Evolutionary conservation across 2,113 vertebrate species (phyloP), one percentile per base, ranked within the genome.

Genomic region (Monopterus albus): DNA sequence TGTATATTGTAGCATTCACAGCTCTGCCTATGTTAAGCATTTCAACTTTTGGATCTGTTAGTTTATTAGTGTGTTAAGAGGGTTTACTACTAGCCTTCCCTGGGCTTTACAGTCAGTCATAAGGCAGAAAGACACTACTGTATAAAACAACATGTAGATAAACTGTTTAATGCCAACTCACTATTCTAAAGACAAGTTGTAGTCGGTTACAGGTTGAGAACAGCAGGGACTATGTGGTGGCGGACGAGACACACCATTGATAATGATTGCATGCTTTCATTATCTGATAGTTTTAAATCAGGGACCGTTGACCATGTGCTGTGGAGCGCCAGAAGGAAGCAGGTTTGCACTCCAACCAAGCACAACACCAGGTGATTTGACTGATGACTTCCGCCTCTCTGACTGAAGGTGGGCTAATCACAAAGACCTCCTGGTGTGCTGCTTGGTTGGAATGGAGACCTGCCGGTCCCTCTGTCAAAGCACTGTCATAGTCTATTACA

Each of bases 221-320:
- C 69, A 66, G 77, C 65, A 14, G 75, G 76, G 42, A 63, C 23
- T 61, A 55, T 62, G 26, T 76, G 71, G 64, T 29, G 33, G 52
- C 65, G 52, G 79, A 74, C 28, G 51, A 78, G 76, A 64, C 63
- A 59, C 66, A 17, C 47, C 2, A 62, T 45, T 56, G 65, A 82
- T 49, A 68, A 73, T 81, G 78, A 82, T 85, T 63, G 77, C 61
- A 67, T 77, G 80, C 84, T 88, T 88, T 88, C 87, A 88, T 88
- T 79, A 89, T 74, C 76, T 73, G 82, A 87, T 79, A 73, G 58
- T 62, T 85, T 82, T 71, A 75, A 82, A 85, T 83, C 78, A 73
- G 80, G 77, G 72, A 75, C 70, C 77, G 78, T 58, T 52, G 63
- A 28, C 26, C 72, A 15, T 79, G 77, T 68, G 58, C 64, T 20